Percentiles rank a stretch among this genome's conserved stretches.
These are phyloP conservation scores for Esperia sulphurella DNA, from an alignment of 2,888 invertebrate genomes.

Conservation along the genomic window DNA sequence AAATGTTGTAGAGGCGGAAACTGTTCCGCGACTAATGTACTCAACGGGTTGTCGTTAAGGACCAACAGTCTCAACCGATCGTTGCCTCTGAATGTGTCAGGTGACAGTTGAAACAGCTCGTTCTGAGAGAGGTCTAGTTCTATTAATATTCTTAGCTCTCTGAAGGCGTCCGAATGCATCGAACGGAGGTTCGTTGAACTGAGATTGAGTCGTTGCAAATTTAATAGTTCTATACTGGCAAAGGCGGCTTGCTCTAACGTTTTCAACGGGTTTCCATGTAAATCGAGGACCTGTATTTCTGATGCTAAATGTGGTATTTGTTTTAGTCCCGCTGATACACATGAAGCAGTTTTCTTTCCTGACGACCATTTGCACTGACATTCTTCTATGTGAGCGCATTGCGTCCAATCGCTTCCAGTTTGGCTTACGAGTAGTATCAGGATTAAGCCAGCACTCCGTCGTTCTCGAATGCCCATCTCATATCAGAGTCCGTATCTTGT, in stretches of 20 bases:
- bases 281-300: slow-evolving; percentile 84
- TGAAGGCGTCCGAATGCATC: slow-evolving; percentile 89
- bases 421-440: slow-evolving; percentile 41
- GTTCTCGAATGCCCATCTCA: slow-evolving; percentile 64
- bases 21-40: slow-evolving; percentile 84
- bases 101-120: slow-evolving; percentile 84
- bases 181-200: slow-evolving; percentile 85
- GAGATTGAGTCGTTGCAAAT: slow-evolving; percentile 90
- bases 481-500: slow-evolving; percentile 32
- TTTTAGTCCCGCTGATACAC: slow-evolving; percentile 86
- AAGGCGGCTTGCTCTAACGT: slow-evolving; percentile 87
- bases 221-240: slow-evolving; percentile 86
- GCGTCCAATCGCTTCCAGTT: slow-evolving; percentile 86
- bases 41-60: slow-evolving; percentile 90
- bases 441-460: slow-evolving; percentile 47
- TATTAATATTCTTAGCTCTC: slow-evolving; percentile 89
- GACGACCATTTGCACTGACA: slow-evolving; percentile 96
- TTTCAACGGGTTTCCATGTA: slow-evolving; percentile 88
- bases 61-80: slow-evolving; percentile 88
- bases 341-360: slow-evolving; percentile 93
- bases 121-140: slow-evolving; percentile 93
- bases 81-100: slow-evolving; percentile 90
- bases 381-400: slow-evolving; percentile 84
- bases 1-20: slow-evolving; percentile 90
- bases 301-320: slow-evolving; percentile 81